These are phyloP conservation scores for Caenorhabditis plicata DNA, from an alignment of 2,888 invertebrate species.

Conservation along the genomic window DNA sequence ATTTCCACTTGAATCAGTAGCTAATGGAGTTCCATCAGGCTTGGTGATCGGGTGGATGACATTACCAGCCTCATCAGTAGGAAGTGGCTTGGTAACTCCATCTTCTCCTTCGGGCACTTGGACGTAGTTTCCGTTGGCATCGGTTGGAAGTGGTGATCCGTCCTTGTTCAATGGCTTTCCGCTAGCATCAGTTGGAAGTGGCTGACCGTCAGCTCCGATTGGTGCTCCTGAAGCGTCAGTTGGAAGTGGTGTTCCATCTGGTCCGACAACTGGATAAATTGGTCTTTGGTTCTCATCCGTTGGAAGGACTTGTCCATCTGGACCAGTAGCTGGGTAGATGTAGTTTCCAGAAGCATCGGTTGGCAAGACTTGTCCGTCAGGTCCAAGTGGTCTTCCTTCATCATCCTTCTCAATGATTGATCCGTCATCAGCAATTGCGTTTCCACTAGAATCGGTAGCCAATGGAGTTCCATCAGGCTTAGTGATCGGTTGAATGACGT, in stretches of 20 bases:
- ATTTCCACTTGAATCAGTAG: constrained; percentile 19
- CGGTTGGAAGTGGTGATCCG: constrained; percentile 21
- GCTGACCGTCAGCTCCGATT: constrained; percentile 25
- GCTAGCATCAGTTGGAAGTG: constrained; percentile 15
- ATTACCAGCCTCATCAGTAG: constrained; percentile 38
- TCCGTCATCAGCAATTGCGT: constrained; percentile 18
- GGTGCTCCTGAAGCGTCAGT: constrained; percentile 23
- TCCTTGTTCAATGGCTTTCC: constrained; percentile 20
- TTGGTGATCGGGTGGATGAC: constrained; percentile 31
- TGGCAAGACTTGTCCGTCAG: constrained; percentile 13
- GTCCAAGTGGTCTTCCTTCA: constrained; percentile 32
- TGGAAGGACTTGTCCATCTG: constrained; percentile 18
- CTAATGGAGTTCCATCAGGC: constrained; percentile 17
- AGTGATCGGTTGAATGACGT: constrained; percentile 16
- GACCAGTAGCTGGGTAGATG: constrained; percentile 29
- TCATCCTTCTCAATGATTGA: constrained; percentile 24
- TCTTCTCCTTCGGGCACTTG: constrained; percentile 3
- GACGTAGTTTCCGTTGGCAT: constrained; percentile 15
- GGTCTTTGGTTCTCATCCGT: constrained; percentile 26
- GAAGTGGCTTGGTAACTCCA: constrained; percentile 7
- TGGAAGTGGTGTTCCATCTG: constrained; percentile 12
- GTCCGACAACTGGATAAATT: constrained; percentile 14
- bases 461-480: constrained; percentile 21
- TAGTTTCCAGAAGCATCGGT: constrained; percentile 37
- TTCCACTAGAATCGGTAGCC: constrained; percentile 18